These are phyloP conservation scores for Ailurus styani DNA, from an alignment of 2,113 vertebrate species.

Conservation along the genomic window DNA sequence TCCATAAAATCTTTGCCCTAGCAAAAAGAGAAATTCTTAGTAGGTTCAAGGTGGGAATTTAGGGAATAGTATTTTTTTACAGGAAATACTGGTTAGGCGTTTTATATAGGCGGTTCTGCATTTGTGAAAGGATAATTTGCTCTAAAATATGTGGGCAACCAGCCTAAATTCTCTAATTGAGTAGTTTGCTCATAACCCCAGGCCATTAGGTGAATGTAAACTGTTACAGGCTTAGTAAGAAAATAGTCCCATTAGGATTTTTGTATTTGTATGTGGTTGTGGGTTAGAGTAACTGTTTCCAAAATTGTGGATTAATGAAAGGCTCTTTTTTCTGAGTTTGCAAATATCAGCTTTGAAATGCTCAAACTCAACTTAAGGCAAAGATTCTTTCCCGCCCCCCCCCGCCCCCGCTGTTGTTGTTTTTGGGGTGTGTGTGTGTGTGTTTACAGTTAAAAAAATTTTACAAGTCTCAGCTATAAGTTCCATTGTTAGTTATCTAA, in stretches of 20 bases:
- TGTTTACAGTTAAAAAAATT: conserved; percentile 47
- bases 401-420: background rate
- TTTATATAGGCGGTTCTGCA: conserved; percentile 85
- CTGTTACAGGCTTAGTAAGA: conserved; percentile 86
- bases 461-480: conserved; percentile 55
- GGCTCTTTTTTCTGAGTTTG: conserved; percentile 77
- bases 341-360: conserved; percentile 80
- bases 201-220: conserved; percentile 88
- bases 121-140: conserved; percentile 86
- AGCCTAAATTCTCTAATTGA: conserved; percentile 89
- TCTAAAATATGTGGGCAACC: conserved; percentile 87
- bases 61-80: conserved; percentile 82
- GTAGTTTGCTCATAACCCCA: conserved; percentile 87
- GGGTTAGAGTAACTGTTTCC: conserved; percentile 81
- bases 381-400: too few species aligned
- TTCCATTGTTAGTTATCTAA: conserved; percentile 59
- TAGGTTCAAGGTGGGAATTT: conserved; percentile 82
- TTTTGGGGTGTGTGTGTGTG: background rate
- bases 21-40: conserved; percentile 79
- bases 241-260: conserved; percentile 88
- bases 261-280: conserved; percentile 83
- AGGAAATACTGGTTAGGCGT: conserved; percentile 84
- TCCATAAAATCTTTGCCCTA: conserved; percentile 77
- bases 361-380: conserved; percentile 71
- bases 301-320: conserved; percentile 84